Evolutionary conservation across 2,888 invertebrate species (phyloP).

Genomic region (Malacosoma neustria): DNA sequence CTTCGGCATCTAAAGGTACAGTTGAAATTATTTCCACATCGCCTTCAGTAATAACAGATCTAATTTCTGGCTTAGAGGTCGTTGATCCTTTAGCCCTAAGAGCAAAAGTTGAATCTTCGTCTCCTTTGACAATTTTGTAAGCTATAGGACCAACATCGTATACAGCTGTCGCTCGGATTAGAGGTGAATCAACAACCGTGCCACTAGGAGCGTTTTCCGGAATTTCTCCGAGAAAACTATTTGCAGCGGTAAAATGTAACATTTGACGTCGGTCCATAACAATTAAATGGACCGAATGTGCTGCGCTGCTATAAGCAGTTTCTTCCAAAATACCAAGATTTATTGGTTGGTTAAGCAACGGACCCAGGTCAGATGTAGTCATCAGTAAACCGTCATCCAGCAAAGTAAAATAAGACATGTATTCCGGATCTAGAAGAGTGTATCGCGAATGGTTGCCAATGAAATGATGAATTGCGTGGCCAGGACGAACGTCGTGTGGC

Average conservation of each 20-base stretch:
- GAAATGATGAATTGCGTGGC: constrained; percentile 90
- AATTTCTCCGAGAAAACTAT: constrained; percentile 80
- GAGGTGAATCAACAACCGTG: constrained; percentile 81
- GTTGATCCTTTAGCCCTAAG: constrained; percentile 76
- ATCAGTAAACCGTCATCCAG: constrained; percentile 91
- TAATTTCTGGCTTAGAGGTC: constrained; percentile 56
- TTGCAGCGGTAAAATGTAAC: constrained; percentile 82
- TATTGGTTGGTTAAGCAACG: constrained; percentile 86
- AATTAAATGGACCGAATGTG: constrained; percentile 86
- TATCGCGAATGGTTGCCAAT: constrained; percentile 71
- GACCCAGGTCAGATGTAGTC: constrained; percentile 90
- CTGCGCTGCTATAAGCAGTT: constrained; percentile 84
- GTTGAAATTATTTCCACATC: constrained; percentile 86
- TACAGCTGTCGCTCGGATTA: constrained; percentile 82
- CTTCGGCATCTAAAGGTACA: constrained; percentile 86
- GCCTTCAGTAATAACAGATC: constrained; percentile 71
- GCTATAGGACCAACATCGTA: constrained; percentile 80
- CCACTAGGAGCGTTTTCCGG: constrained; percentile 85
- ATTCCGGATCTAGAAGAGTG: constrained; percentile 83
- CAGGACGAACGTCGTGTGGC: constrained; percentile 93
- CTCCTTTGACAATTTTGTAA: constrained; percentile 87
- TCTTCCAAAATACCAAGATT: constrained; percentile 88
- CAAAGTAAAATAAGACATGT: constrained; percentile 89
- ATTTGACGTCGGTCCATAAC: constrained; percentile 89
- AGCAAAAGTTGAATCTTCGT: constrained; percentile 83